A percentile compares a stretch with the other conserved stretches of the same genome.
phyloP scores from a whole-genome alignment of 2,113 vertebrate genomes.

The Myrmophylax atrothorax region DNA sequence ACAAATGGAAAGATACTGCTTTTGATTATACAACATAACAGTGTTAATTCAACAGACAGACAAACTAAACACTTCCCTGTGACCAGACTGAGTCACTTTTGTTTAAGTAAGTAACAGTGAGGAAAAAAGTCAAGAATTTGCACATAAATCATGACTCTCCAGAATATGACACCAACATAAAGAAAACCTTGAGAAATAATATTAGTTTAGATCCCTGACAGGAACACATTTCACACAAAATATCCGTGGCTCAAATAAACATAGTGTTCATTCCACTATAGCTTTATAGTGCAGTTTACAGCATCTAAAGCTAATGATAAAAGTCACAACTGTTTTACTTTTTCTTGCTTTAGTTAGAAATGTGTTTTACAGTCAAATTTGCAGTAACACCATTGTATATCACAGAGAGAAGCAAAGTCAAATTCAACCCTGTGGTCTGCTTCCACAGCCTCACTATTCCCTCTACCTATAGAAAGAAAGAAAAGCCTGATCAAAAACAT shows the following conservation, averaged over 20 bases:
- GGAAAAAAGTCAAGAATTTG: not conserved
- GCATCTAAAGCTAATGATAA: not conserved
- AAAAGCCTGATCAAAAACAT: not conserved
- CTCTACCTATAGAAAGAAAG: not conserved
- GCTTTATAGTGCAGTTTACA: not conserved
- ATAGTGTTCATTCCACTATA: rapidly evolving
- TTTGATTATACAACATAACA: not conserved
- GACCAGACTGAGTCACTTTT: not conserved
- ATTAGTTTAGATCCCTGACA: not conserved
- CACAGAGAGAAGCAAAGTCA: not conserved
- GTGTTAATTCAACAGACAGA: not conserved
- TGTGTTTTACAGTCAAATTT: not conserved
- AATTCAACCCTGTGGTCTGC: not conserved
- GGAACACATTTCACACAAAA: not conserved
- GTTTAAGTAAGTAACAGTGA: not conserved
- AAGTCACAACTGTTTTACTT: not conserved
- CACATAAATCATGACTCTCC: not conserved
- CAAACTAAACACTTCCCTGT: not conserved
- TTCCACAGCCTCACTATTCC: not conserved
- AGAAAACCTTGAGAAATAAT: not conserved
- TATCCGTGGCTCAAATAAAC: not conserved
- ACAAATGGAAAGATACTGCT: not conserved
- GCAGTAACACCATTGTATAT: not conserved
- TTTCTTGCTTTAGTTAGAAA: not conserved
- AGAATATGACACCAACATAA: not conserved